Conservation (phyloP, 2,113 vertebrate genomes). For the Mystacornis crossleyi region DNA sequence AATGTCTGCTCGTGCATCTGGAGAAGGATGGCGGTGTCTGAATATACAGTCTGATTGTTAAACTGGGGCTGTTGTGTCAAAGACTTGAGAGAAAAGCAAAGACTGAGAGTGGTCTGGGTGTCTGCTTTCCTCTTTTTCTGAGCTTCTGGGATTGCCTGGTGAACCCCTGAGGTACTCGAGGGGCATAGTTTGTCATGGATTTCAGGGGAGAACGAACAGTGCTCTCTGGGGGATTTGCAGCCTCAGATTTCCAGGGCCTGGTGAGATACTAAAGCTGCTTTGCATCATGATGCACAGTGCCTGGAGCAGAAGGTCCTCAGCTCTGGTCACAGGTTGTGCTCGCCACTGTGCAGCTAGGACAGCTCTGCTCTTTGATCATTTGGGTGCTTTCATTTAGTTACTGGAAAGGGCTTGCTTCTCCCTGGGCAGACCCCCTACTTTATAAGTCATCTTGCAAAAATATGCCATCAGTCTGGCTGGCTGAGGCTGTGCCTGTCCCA, state of each 20-base stretch:
- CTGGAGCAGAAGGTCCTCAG: background rate
- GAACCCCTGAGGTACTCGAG: background rate
- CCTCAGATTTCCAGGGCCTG: background rate
- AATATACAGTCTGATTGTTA: background rate
- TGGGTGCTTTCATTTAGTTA: background rate
- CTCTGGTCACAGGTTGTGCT: background rate
- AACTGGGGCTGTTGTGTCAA: background rate
- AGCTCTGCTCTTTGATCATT: background rate
- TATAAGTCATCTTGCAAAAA: background rate
- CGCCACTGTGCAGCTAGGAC: background rate
- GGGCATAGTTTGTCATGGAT: background rate
- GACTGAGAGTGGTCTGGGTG: background rate
- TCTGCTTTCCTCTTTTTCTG: background rate
- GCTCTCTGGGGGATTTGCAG: background rate
- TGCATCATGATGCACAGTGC: background rate
- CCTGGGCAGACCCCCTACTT: background rate
- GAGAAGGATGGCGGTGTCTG: background rate
- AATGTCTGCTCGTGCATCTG: accelerated
- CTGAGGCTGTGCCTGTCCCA: background rate
- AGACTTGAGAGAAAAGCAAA: background rate
- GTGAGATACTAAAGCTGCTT: background rate
- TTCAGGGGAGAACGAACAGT: background rate
- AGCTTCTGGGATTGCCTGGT: background rate
- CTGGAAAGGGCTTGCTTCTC: background rate
- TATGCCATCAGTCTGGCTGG: background rate